phyloP scores from a whole-genome alignment of 2,797 vertebrate genomes.

The Sphenodon punctatus region DNA sequence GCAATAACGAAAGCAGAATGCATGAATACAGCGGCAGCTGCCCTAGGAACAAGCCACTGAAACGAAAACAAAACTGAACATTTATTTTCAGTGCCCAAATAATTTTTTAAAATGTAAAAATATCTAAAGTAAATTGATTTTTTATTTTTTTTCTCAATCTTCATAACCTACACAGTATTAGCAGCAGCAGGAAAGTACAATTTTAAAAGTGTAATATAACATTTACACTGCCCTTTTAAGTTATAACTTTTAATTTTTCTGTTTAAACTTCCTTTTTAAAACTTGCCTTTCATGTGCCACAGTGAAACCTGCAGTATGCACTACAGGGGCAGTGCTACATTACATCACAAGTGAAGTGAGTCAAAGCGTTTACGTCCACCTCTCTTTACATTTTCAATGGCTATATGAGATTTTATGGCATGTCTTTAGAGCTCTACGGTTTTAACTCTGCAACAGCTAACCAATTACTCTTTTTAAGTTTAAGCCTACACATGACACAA shows the following conservation, averaged over 20 bases:
- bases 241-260: not conserved
- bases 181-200: not conserved
- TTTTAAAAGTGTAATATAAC: not conserved
- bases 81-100: not conserved
- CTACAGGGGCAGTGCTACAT: no score
- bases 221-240: not conserved
- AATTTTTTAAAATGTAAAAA: not conserved
- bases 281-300: not conserved
- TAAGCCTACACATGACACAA: not conserved
- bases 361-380: conserved; percentile 23
- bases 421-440: not conserved
- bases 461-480: conserved; percentile 1
- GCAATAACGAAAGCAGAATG: no score
- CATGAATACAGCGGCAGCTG: no score
- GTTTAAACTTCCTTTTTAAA: no score
- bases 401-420: not conserved
- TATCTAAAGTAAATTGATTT: not conserved
- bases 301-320: not conserved
- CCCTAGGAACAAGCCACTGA: no score
- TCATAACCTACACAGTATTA: not conserved
- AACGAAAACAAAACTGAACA: not conserved
- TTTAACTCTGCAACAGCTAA: conserved; percentile 15
- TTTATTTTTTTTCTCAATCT: not conserved
- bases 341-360: not conserved
- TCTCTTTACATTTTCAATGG: not conserved